A percentile compares a stretch with the other conserved stretches of the same genome.
phyloP scores from a whole-genome alignment of 2,888 invertebrate species.

The Ornithoptera alexandrae region DNA sequence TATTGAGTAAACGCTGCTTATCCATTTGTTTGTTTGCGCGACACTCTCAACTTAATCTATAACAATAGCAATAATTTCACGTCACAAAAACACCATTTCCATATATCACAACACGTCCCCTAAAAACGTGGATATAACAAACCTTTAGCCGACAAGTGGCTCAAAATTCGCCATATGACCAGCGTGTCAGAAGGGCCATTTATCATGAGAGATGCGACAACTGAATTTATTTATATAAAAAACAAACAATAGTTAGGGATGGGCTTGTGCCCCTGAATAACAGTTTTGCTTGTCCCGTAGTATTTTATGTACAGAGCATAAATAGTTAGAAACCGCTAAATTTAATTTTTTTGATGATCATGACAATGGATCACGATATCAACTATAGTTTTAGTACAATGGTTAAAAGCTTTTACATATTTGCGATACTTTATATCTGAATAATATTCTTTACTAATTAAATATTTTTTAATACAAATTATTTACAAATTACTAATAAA shows the following conservation, averaged over 20 bases:
- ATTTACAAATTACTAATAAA: too few species aligned
- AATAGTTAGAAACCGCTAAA: conserved; percentile 33
- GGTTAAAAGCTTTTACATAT: too few species aligned
- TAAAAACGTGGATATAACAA: conserved; percentile 42
- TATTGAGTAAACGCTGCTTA: not conserved
- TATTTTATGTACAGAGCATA: conserved; percentile 48
- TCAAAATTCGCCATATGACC: conserved; percentile 74
- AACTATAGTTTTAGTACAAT: too few species aligned
- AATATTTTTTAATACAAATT: too few species aligned
- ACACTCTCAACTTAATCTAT: conserved; percentile 29
- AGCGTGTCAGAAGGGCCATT: conserved; percentile 68
- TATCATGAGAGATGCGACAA: conserved; percentile 75
- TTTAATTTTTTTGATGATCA: not conserved
- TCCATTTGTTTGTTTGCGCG: conserved; percentile 24
- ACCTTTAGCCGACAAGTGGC: conserved; percentile 58
- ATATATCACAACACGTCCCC: conserved; percentile 50
- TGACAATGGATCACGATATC: too few species aligned
- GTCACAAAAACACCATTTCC: conserved; percentile 38
- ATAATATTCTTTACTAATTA: too few species aligned
- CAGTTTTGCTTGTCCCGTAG: conserved; percentile 54
- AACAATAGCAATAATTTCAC: conserved; percentile 41
- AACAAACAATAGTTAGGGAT: conserved; percentile 71
- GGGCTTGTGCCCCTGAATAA: conserved; percentile 58
- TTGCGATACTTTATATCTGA: too few species aligned
- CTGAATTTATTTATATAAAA: conserved; percentile 78